A percentile compares a stretch with the other conserved stretches of the same genome.
Conservation (phyloP, 2,888 invertebrate genomes). For the Clanis bilineata region DNA sequence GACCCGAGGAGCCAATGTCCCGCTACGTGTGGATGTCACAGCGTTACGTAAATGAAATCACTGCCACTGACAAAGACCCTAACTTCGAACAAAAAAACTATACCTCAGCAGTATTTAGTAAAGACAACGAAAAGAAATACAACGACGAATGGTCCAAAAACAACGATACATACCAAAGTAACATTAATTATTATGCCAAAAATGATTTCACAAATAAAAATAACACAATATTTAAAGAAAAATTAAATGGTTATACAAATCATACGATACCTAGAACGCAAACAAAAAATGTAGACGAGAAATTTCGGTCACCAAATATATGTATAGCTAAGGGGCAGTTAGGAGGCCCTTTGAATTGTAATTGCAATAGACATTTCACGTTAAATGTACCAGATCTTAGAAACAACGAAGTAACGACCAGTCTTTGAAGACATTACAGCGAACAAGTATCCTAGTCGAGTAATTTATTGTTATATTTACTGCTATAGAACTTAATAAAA, state of each 20-base stretch:
- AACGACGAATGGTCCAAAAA: constrained; percentile 52
- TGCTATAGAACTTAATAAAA: constrained; percentile 6
- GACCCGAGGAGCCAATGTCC: constrained; percentile 73
- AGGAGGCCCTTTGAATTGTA: constrained; percentile 65
- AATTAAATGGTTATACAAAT: constrained; percentile 46
- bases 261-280: constrained; percentile 56
- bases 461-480: constrained; percentile 48
- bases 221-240: constrained; percentile 37
- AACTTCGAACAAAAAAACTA: constrained; percentile 58
- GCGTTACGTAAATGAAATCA: constrained; percentile 57
- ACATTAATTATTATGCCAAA: constrained; percentile 49
- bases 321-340: constrained; percentile 67
- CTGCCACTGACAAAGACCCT: constrained; percentile 54
- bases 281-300: constrained; percentile 51
- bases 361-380: constrained; percentile 74
- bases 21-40: constrained; percentile 77
- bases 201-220: constrained; percentile 42
- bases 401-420: constrained; percentile 65
- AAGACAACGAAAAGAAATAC: constrained; percentile 53
- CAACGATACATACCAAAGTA: constrained; percentile 50
- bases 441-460: constrained; percentile 57
- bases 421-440: constrained; percentile 51
- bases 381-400: constrained; percentile 68
- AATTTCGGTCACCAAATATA: constrained; percentile 70
- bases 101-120: constrained; percentile 52